Percentiles rank a stretch among this genome's conserved stretches.
Evolutionary conservation across 2,888 invertebrate genomes (phyloP).

Genomic region (Blera fallax): DNA sequence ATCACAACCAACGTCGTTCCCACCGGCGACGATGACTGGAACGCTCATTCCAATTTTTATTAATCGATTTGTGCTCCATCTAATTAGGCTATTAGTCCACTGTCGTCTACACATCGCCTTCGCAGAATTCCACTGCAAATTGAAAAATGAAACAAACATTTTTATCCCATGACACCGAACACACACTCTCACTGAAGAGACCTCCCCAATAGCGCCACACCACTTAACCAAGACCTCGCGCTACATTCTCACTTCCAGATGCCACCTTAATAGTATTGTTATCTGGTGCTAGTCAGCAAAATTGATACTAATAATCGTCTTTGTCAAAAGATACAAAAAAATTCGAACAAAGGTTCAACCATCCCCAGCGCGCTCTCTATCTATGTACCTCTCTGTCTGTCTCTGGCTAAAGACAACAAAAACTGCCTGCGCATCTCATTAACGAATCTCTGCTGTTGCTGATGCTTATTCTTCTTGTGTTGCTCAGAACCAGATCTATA

Average conservation of each 20-base stretch:
- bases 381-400: background rate
- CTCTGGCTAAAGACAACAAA: background rate
- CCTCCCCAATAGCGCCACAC: slow-evolving; percentile 67
- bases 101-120: slow-evolving; percentile 56
- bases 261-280: slow-evolving; percentile 57
- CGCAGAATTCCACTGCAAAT: slow-evolving; percentile 56
- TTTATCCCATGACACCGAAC: slow-evolving; percentile 55
- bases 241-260: slow-evolving; percentile 59
- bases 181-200: slow-evolving; percentile 6
- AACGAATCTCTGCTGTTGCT: background rate
- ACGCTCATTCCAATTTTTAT: slow-evolving; percentile 28
- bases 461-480: background rate
- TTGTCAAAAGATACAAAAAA: background rate
- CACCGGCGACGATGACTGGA: background rate
- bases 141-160: slow-evolving; percentile 49
- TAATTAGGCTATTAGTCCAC: slow-evolving; percentile 71
- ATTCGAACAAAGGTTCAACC: slow-evolving; percentile 41
- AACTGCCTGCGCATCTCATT: slow-evolving; percentile 38
- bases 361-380: background rate
- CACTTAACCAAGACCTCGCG: slow-evolving; percentile 23
- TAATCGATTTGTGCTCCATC: slow-evolving; percentile 69
- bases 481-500: slow-evolving; percentile 62
- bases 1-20: slow-evolving; percentile 3
- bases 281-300: slow-evolving; percentile 68
- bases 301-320: slow-evolving; percentile 64